phyloP scores from a whole-genome alignment of 1,140 invertebrate species.

The Drosophila tani region DNA sequence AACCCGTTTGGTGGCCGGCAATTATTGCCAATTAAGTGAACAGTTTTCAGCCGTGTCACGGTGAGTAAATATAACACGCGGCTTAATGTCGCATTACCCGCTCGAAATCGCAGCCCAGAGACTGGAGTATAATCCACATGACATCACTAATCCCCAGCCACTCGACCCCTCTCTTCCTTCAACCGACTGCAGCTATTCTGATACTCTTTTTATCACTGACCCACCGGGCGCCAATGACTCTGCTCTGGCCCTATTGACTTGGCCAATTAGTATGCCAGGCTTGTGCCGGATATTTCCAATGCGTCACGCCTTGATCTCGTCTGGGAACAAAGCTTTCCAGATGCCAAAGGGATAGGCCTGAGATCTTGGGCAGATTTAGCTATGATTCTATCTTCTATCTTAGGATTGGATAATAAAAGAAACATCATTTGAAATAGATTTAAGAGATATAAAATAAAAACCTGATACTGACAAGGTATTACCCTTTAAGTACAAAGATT shows the following conservation, averaged over 20 bases:
- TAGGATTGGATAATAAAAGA: not conserved
- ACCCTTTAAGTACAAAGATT: not conserved
- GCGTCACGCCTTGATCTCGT: slow-evolving; percentile 48
- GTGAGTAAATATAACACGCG: slow-evolving; percentile 64
- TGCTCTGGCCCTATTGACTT: slow-evolving; percentile 56
- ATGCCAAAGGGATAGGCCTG: slow-evolving; percentile 20
- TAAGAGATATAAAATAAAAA: not conserved
- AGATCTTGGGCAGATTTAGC: slow-evolving; percentile 6
- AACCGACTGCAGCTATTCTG: slow-evolving; percentile 8
- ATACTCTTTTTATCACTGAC: slow-evolving; percentile 7
- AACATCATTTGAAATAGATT: not conserved
- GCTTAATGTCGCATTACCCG: slow-evolving; percentile 56
- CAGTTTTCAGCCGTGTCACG: slow-evolving; percentile 69
- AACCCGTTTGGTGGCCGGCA: slow-evolving; percentile 70
- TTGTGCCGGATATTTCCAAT: slow-evolving; percentile 29
- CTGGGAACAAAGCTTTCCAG: slow-evolving; percentile 27
- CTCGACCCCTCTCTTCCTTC: slow-evolving; percentile 7
- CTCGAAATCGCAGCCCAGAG: slow-evolving; percentile 11
- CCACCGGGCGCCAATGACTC: slow-evolving; percentile 33
- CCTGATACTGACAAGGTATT: not conserved
- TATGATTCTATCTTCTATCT: not conserved
- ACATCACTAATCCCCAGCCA: slow-evolving; percentile 29
- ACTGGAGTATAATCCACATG: slow-evolving; percentile 32
- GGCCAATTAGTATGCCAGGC: slow-evolving; percentile 66
- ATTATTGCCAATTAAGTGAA: slow-evolving; percentile 75